Evolutionary conservation across 2,888 invertebrate genomes (phyloP).

Genomic region (Caenorhabditis angaria): DNA sequence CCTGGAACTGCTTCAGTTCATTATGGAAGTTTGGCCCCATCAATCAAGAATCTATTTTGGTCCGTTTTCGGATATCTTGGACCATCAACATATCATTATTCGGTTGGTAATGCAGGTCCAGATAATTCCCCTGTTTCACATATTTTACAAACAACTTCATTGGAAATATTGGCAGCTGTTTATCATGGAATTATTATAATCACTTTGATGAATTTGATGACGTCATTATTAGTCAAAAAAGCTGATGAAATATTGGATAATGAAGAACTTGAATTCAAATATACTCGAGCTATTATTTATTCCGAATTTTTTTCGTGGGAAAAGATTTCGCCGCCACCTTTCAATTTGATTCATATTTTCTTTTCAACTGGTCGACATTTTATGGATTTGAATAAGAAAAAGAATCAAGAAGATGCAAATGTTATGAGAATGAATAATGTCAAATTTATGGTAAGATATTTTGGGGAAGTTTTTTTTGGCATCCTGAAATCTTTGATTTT

Average conservation of each 20-base stretch:
- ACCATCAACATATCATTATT: constrained; percentile 34
- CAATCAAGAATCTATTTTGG: constrained; percentile 60
- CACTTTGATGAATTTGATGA: constrained; percentile 65
- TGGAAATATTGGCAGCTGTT: constrained; percentile 49
- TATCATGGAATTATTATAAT: constrained; percentile 63
- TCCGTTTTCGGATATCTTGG: constrained; percentile 63
- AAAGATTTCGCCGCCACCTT: constrained; percentile 62
- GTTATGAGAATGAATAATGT: no score
- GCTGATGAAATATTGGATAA: constrained; percentile 65
- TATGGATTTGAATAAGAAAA: background rate
- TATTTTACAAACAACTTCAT: constrained; percentile 26
- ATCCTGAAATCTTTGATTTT: no score
- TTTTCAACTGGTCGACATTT: constrained; percentile 18
- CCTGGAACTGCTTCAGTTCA: constrained; percentile 9
- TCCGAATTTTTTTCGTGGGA: constrained; percentile 56
- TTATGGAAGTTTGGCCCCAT: constrained; percentile 18
- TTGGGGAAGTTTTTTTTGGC: no score
- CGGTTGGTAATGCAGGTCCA: constrained; percentile 56
- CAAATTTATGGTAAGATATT: no score
- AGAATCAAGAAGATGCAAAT: no score
- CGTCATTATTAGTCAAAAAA: constrained; percentile 61
- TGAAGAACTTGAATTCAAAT: constrained; percentile 68
- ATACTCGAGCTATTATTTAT: constrained; percentile 57
- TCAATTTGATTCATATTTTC: constrained; percentile 57
- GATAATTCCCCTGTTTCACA: constrained; percentile 28